Evolutionary conservation across 2,888 invertebrate species (phyloP).

Genomic region (Chymomyza amoena): DNA sequence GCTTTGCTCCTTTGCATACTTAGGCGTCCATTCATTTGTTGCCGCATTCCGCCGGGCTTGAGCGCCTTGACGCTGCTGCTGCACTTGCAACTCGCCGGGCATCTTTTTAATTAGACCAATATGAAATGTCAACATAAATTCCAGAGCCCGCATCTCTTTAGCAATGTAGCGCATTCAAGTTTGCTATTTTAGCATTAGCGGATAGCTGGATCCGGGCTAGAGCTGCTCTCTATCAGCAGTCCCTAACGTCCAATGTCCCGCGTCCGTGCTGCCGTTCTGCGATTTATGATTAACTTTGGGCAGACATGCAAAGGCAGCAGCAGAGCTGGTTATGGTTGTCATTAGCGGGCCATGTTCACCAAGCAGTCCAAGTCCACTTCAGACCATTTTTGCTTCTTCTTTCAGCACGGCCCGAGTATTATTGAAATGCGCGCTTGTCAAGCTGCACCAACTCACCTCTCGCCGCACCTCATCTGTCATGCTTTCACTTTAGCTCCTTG

Average conservation of each 20-base stretch:
- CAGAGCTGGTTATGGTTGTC: neutral
- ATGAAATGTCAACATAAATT: conserved; percentile 56
- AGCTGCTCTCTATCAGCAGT: neutral
- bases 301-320: conserved; percentile 57
- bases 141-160: neutral
- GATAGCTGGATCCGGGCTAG: neutral
- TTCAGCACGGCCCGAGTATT: neutral
- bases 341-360: neutral
- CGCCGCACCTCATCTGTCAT: neutral
- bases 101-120: conserved; percentile 46
- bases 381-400: neutral
- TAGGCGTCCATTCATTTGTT: conserved; percentile 1
- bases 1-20: neutral
- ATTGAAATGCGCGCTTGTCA: conserved; percentile 5
- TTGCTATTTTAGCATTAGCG: neutral
- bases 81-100: conserved; percentile 3
- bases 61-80: conserved; percentile 4
- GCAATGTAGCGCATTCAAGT: neutral
- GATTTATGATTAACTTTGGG: conserved; percentile 61
- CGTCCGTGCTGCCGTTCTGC: neutral
- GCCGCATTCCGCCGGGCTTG: neutral
- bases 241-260: neutral
- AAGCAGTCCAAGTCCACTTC: neutral
- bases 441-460: conserved; percentile 7
- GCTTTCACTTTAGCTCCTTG: conserved; percentile 12